Evolutionary conservation across 2,888 invertebrate genomes (phyloP).

Genomic region (Melangyna quadrimaculata): DNA sequence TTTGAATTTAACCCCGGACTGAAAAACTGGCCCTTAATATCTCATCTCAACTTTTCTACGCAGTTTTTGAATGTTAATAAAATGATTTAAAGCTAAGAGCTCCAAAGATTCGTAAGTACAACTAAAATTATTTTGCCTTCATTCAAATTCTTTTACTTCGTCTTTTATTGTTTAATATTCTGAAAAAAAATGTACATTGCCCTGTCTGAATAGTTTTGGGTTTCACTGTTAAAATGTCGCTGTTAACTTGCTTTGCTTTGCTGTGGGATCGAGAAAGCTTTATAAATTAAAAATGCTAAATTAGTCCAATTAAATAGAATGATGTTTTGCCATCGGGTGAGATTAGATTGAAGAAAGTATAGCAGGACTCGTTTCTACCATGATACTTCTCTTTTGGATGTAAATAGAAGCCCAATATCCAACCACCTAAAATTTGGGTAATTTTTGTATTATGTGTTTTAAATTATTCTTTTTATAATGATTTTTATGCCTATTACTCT

Average conservation of each 20-base stretch:
- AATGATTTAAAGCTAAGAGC: no score
- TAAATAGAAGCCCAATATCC: slow-evolving; percentile 35
- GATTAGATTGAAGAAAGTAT: slow-evolving; percentile 59
- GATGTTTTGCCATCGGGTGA: slow-evolving; percentile 68
- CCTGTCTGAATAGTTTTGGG: neutral
- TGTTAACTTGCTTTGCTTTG: neutral
- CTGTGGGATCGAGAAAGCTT: slow-evolving; percentile 33
- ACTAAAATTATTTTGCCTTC: no score
- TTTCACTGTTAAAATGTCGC: no score
- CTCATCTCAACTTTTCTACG: no score
- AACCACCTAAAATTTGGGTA: neutral
- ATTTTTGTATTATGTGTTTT: neutral
- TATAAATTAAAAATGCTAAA: slow-evolving; percentile 76
- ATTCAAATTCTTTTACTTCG: no score
- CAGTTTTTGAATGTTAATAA: no score
- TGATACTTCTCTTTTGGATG: slow-evolving; percentile 7
- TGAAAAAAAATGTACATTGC: no score
- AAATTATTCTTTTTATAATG: neutral
- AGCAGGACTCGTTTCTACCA: slow-evolving; percentile 25
- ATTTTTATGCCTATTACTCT: neutral
- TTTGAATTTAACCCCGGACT: no score
- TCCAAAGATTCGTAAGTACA: no score
- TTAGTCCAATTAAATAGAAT: slow-evolving; percentile 76
- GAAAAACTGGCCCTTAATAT: no score
- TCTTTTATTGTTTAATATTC: no score